Base-by-base conservation (phyloP, 1,140 invertebrate species). In the Drosophila kanapiae region DNA sequence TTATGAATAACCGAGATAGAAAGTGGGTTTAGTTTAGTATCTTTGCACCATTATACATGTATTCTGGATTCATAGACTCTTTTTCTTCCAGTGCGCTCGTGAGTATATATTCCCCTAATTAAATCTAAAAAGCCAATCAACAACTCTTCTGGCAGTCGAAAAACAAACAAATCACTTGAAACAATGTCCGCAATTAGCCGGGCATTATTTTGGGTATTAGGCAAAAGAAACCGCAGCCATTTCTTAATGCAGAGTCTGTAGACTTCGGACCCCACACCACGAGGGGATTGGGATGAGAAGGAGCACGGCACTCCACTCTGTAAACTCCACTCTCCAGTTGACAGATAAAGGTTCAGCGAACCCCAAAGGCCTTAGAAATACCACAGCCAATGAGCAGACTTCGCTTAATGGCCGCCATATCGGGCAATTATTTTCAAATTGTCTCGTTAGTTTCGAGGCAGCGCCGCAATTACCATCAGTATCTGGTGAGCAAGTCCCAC, bases 391-490 rank as follows among this genome's bases (percentile, higher is more conserved):
- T 86, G 83, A 56, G 75, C 75, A 61, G 49, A 45, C 80, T 84
- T 63, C 61, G 76, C 76, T 71, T 78, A 88, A 88, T 87, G 84
- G 80, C 72, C 64, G 84, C 84, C 77, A 78, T 87, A 87, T 87
- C 77, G 45, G 40, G 77, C 83, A 87, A 87, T 87, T 87, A 87
- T 88, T 88, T 87, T 88, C 76, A 88, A 87, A 87, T 87, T 87
- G 83, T 88, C 80, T 87, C 84, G 83, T 87, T 87, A 88, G 83
- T 61, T 88, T 80, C 47, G 71, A 80, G 82, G 45, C 84, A 82
- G 82, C 61, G 51, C 64, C 61, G 82, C 82, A 87, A 88, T 88
- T 87, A 87, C 84, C 65, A 76, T 82, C 78, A 54, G 60, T 63
- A 54, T 63, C 60, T 63, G 60, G 23, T 35, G 37, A 49, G 57